Conservation (phyloP, 1,140 invertebrate genomes). For the Odontomachus brunneus region DNA sequence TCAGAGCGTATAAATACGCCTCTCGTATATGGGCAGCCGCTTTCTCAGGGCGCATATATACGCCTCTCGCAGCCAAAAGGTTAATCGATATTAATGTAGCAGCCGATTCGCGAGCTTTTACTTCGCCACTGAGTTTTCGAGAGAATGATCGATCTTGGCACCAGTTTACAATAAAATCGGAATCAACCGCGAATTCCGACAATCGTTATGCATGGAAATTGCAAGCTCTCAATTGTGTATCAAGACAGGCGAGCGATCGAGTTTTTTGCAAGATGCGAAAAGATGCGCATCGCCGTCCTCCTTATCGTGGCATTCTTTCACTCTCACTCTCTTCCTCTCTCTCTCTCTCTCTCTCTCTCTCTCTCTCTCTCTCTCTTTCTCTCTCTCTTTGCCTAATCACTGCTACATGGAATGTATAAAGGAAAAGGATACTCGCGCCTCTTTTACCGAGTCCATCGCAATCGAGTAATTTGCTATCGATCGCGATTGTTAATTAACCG, state of each 20-base stretch:
- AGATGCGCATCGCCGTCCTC: constrained; percentile 59
- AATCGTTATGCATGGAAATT: constrained; percentile 20
- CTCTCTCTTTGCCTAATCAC: constrained; percentile 28
- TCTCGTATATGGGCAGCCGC: no score
- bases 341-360: constrained; percentile 21
- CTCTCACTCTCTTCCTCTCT: constrained; percentile 17
- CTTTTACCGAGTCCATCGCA: constrained; percentile 6
- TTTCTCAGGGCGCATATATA: no score
- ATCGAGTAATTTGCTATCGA: constrained; percentile 7
- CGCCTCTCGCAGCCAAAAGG: no score
- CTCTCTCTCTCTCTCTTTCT: constrained; percentile 21
- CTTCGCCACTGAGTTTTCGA: background rate
- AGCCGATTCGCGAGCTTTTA: background rate
- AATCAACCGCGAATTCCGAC: constrained; percentile 46
- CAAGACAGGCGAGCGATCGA: constrained; percentile 61
- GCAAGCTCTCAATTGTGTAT: constrained; percentile 57
- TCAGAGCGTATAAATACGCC: no score
- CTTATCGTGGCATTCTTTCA: constrained; percentile 55
- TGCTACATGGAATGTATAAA: constrained; percentile 71
- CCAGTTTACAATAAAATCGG: background rate
- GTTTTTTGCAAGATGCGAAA: constrained; percentile 58
- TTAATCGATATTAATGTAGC: constrained; percentile 7
- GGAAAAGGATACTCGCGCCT: constrained; percentile 65
- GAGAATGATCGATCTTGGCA: constrained; percentile 16
- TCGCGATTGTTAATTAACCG: constrained; percentile 9